Conservation (phyloP, 2,797 vertebrate species). For the Allobates femoralis region DNA sequence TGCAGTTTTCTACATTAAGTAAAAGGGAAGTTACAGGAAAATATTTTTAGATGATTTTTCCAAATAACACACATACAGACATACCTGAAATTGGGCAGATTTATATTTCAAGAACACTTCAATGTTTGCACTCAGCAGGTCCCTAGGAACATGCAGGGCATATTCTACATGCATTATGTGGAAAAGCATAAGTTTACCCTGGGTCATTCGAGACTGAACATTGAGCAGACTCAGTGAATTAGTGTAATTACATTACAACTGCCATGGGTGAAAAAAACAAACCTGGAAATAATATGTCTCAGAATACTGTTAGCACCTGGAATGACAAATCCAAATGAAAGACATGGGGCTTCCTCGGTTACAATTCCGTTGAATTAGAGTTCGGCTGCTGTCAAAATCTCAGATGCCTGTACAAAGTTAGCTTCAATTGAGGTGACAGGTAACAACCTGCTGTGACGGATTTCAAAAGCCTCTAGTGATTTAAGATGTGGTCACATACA, state of each 20-base stretch:
- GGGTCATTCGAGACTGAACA: slow-evolving; percentile 32
- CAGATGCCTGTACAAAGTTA: rapidly evolving
- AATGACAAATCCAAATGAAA: not conserved
- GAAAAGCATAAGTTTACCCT: slow-evolving; percentile 42
- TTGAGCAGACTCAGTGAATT: slow-evolving; percentile 45
- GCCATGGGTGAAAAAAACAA: slow-evolving; percentile 11
- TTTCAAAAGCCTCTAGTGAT: not conserved
- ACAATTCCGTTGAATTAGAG: not conserved
- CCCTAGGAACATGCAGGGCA: not conserved
- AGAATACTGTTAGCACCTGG: not conserved
- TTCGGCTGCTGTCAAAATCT: not conserved
- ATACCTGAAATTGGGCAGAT: no score
- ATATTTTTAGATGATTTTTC: no score
- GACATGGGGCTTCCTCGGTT: not conserved
- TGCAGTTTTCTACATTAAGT: no score
- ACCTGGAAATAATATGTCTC: slow-evolving; percentile 15
- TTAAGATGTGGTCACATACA: slow-evolving; percentile 12
- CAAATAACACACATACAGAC: no score
- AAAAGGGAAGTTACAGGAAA: no score
- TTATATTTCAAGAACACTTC: not conserved
- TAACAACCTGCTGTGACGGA: not conserved
- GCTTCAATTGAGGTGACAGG: not conserved
- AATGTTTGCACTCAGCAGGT: not conserved
- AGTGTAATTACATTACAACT: slow-evolving; percentile 42
- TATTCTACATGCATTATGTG: slow-evolving; percentile 27